Base-by-base conservation (phyloP, 2,797 vertebrate species). In the Varecia variegata region DNA sequence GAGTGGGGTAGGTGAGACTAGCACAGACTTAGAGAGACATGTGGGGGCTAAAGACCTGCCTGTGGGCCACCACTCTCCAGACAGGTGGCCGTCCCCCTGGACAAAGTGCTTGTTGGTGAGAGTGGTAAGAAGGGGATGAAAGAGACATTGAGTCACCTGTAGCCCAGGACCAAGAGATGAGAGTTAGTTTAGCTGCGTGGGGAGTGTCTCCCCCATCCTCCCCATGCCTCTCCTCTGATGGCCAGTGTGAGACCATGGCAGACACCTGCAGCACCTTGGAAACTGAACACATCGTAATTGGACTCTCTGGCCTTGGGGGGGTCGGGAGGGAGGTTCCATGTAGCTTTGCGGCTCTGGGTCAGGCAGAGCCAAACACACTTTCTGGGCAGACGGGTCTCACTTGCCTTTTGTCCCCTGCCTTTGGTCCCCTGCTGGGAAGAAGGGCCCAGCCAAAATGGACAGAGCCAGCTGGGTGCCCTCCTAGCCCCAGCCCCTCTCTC, bases 171-270 rank as follows among this genome's bases (percentile, higher is more conserved):
- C 9, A 15, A 32, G 60, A 60, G n/a, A 23, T 11, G 8, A 32
- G 52, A 90, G 23, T 11, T 85, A 43, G 54, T 56, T 56, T 10
- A 56, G 52, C 30, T 25, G 86, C 2, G 1, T 4, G 21, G n/a
- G 54, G 9, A 8, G 20, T 18, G 11, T 14, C 35, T 30, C 20
- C 50, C 40, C 5, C 6, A 0, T 27, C 15, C 2, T 67, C 27
- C 23, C 30, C 10, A 25, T 0, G 7, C 20, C 56, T 50, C 10
- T 20, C 40, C 21, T 23, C 1, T 4, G 1, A 3, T 8, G 32
- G 62, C 35, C 38, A 1, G 21, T 3, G 2, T 0, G 45, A 76
- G 54, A 13, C 45, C 9, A 65, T 18, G 17, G 6, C 1, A 2
- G 68, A n/a, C 2, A 11, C 7, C 20, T 79, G 76, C 18, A 32